These are phyloP conservation scores for Tragelaphus buxtoni DNA, from an alignment of 2,113 vertebrate genomes.

Conservation along the genomic window DNA sequence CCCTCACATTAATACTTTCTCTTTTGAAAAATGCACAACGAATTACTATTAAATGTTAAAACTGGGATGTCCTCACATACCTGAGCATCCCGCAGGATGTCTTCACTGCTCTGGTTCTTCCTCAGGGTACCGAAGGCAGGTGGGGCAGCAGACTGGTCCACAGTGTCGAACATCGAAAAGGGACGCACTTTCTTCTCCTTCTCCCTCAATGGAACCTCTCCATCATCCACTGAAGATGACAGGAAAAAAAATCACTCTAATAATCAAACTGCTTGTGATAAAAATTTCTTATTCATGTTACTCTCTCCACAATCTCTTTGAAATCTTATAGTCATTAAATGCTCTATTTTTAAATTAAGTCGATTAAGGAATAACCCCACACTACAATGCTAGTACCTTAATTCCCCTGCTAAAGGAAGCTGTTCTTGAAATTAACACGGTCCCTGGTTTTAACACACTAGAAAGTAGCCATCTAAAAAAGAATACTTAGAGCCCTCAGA, in stretches of 20 bases:
- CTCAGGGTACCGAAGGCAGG: slow-evolving; percentile 81
- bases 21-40: neutral
- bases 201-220: slow-evolving; percentile 83
- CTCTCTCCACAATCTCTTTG: neutral
- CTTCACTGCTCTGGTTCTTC: slow-evolving; percentile 98
- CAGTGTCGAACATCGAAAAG: slow-evolving; percentile 93
- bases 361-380: neutral
- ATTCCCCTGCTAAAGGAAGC: neutral
- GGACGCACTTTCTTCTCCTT: slow-evolving; percentile 92
- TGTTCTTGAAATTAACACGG: neutral
- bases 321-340: neutral
- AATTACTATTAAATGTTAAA: neutral
- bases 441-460: neutral
- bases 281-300: neutral
- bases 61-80: slow-evolving; percentile 59
- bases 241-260: neutral
- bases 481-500: neutral
- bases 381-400: neutral
- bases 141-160: slow-evolving; percentile 79
- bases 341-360: neutral
- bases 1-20: neutral
- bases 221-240: slow-evolving; percentile 74
- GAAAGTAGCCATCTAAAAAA: neutral
- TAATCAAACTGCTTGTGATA: neutral
- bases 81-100: slow-evolving; percentile 92